Conservation (phyloP, 2,888 invertebrate species). For the Sesia apiformis region DNA sequence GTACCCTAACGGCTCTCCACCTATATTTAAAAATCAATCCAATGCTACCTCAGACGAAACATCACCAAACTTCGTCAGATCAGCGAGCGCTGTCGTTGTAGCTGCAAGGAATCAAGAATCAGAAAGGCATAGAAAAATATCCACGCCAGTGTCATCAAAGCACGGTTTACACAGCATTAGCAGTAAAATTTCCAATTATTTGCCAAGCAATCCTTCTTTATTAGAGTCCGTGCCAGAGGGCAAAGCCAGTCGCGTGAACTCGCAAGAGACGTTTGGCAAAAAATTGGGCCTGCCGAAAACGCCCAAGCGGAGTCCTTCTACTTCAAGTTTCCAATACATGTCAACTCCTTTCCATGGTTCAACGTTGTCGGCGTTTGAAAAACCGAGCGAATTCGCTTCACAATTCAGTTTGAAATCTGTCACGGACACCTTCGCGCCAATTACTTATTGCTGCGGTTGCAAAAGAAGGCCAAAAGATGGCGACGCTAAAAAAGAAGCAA, state of each 20-base stretch:
- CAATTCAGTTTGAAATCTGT: conserved; percentile 84
- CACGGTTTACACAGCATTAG: conserved; percentile 75
- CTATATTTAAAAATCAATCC: conserved; percentile 40
- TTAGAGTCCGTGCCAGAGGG: conserved; percentile 83
- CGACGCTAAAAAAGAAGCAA: conserved; percentile 50
- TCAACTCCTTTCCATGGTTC: conserved; percentile 91
- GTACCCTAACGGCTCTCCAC: conserved; percentile 49
- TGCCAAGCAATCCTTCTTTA: conserved; percentile 77
- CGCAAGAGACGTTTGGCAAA: conserved; percentile 52
- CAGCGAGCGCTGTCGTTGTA: conserved; percentile 82
- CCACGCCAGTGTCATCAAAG: conserved; percentile 41
- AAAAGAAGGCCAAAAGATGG: conserved; percentile 45
- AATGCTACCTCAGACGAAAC: conserved; percentile 33
- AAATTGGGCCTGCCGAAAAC: conserved; percentile 55
- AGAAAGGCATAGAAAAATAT: conserved; percentile 45
- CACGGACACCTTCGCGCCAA: conserved; percentile 69
- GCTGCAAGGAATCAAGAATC: conserved; percentile 48
- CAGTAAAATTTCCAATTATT: conserved; percentile 70
- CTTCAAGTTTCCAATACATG: conserved; percentile 88
- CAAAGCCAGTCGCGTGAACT: conserved; percentile 45
- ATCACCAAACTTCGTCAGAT: conserved; percentile 69
- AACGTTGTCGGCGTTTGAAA: conserved; percentile 83
- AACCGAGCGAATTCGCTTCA: conserved; percentile 84
- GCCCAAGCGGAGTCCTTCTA: conserved; percentile 82
- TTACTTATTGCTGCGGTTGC: conserved; percentile 47